A percentile compares a stretch with the other conserved stretches of the same genome.
These are phyloP conservation scores for Steinernema feltiae DNA, from an alignment of 1,140 invertebrate species.

Conservation along the genomic window DNA sequence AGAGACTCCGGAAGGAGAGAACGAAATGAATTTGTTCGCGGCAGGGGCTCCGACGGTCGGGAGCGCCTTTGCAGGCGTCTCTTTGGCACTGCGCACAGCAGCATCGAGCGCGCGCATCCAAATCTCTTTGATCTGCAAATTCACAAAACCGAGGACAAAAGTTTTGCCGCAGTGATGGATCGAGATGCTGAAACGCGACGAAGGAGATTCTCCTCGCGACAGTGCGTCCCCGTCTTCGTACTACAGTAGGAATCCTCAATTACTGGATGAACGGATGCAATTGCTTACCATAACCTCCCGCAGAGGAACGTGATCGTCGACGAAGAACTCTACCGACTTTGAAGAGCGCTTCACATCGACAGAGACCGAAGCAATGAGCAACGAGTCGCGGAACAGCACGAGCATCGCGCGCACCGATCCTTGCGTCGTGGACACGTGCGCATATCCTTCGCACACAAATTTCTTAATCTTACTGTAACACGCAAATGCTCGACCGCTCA, in stretches of 20 bases:
- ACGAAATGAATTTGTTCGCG: not conserved
- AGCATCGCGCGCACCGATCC: not conserved
- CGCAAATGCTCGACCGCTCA: not conserved
- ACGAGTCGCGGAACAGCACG: slow-evolving; percentile 2
- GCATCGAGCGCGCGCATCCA: not conserved
- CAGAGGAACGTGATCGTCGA: slow-evolving; percentile 5
- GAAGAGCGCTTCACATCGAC: not conserved
- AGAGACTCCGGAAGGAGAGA: not conserved
- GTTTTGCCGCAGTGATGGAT: not conserved
- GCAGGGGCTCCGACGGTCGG: not conserved
- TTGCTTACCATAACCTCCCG: not conserved
- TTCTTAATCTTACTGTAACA: not conserved
- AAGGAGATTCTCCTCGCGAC: not conserved
- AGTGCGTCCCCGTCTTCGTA: not conserved
- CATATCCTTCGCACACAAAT: slow-evolving; percentile 7
- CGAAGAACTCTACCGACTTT: not conserved
- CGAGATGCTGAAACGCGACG: not conserved
- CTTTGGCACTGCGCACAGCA: not conserved
- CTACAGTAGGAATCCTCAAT: not conserved
- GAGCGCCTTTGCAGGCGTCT: not conserved
- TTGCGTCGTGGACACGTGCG: not conserved
- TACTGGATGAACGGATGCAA: not conserved
- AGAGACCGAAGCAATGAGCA: not conserved
- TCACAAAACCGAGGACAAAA: not conserved
- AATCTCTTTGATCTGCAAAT: not conserved